Base-by-base conservation (phyloP, 2,888 invertebrate genomes). In the Conomelus anceps region DNA sequence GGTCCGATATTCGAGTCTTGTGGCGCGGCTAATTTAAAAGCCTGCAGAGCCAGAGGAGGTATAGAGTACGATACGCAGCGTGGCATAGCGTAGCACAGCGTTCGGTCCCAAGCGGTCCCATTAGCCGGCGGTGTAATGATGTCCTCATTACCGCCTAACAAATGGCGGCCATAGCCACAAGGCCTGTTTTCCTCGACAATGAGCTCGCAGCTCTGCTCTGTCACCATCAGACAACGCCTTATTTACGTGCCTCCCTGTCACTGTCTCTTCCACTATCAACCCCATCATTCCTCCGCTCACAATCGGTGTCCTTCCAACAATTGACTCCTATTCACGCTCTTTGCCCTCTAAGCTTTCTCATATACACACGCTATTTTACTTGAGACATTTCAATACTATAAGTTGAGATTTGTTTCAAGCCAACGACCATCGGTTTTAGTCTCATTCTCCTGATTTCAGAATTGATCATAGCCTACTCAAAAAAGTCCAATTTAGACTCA, bases 31-130 rank as follows among this genome's bases (percentile, higher is more conserved):
- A 86, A 86, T 86, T 86, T 86, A 86, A 86, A 86, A 86, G 86
- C 86, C 86, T 86, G 86, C 86, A 86, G 29, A 26, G 86, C 3
- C 26, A 20, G 86, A n/a, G 84, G n/a, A 84, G n/a, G n/a, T n/a
- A n/a, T n/a, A n/a, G n/a, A 34, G 34, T 34, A 17, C 34, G 34
- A 11, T 34, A 17, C 34, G 34, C 34, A 34, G 34, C 34, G 17
- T 63, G 63, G 63, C n/a, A 63, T 7, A 63, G 63, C 63, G 17
- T n/a, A 13, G n/a, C n/a, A n/a, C n/a, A n/a, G n/a, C n/a, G n/a
- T n/a, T n/a, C n/a, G n/a, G 86, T 86, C 86, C 86, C 86, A 26
- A 86, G 86, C 86, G 86, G 86, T 86, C 86, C 86, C 86, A 86
- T 86, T 86, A 86, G 86, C 86, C 86, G 86, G 86, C 24, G 29